Evolutionary conservation across 2,888 invertebrate genomes (phyloP), one percentile per base, ranked within the genome.

Genomic region (Hirtodrosophila confusa): DNA sequence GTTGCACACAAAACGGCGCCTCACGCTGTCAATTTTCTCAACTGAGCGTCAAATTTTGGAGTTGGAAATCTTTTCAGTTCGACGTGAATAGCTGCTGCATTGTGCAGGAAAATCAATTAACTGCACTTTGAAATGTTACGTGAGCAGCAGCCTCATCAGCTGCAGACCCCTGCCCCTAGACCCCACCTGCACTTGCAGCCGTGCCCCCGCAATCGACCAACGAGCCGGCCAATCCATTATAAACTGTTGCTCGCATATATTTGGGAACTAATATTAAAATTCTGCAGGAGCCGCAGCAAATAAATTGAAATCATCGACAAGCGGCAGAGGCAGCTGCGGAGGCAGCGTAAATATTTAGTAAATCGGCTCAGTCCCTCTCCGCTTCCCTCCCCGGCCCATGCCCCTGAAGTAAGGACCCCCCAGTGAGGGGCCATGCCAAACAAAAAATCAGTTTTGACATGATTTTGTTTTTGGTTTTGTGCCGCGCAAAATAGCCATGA

Each of bases 41-140:
- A 50, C 54, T 48, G 56, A 64, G 44, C 45, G 48, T 74, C 75
- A 69, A 43, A 35, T 39, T 49, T 60, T 35, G 43, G 24, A 44
- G 56, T 23, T 66, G 40, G 10, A 37, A 55, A 40, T 33, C 31
- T 45, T 29, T 36, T 56, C 37, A 9, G 65, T 55, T 50, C 9
- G 55, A 58, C 68, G 39, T 61, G 61, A 64, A 79, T 51, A 63
- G 69, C 53, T 48, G 61, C 54, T 63, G 80, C 74, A 83, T 83
- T 83, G 85, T 75, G 73, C 73, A 85, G 78, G 71, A 87, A 84
- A 87, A 85, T 87, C 87, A 85, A 85, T 87, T 87, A 86, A 84
- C 83, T 69, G 69, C 77, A 84, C 87, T 79, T 84, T 87, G 75
- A 82, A 85, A 70, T 77, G 77, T 75, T 87, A 79, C 85, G 86